Conservation (phyloP, 1,140 invertebrate species). For the Heliconius congener region DNA sequence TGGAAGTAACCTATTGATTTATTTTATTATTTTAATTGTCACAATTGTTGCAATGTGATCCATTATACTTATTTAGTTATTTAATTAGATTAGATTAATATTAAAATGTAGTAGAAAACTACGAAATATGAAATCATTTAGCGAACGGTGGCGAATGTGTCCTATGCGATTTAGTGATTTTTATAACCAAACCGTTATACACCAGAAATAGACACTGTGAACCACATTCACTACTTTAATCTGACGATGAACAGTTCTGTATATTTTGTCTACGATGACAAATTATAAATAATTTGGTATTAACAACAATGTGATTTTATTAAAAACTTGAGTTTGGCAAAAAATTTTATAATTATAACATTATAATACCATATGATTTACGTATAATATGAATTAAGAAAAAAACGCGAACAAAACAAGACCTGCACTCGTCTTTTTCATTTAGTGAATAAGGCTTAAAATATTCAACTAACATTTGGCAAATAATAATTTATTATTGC, state of each 20-base stretch:
- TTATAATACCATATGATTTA: too few species aligned
- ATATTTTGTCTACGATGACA: neutral
- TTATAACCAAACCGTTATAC: neutral
- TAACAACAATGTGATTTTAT: neutral
- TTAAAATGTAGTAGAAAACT: too few species aligned
- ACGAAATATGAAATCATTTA: neutral
- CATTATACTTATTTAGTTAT: neutral
- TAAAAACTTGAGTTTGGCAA: neutral
- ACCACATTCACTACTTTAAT: neutral
- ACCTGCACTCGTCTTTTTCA: too few species aligned
- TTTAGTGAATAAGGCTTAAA: too few species aligned
- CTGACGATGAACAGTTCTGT: neutral
- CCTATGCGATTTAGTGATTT: neutral
- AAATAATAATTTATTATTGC: too few species aligned
- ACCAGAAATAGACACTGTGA: neutral
- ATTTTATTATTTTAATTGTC: neutral
- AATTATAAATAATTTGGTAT: neutral
- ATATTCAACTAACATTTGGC: too few species aligned
- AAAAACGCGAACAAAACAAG: too few species aligned
- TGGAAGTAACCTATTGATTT: neutral
- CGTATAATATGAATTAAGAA: too few species aligned
- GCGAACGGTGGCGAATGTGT: neutral
- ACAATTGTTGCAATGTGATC: neutral
- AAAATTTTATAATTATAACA: neutral
- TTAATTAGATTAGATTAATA: neutral